Evolutionary conservation across 2,797 vertebrate species (phyloP), one percentile per base, ranked within the genome.

Genomic region (Rhabdophis nuchalis): DNA sequence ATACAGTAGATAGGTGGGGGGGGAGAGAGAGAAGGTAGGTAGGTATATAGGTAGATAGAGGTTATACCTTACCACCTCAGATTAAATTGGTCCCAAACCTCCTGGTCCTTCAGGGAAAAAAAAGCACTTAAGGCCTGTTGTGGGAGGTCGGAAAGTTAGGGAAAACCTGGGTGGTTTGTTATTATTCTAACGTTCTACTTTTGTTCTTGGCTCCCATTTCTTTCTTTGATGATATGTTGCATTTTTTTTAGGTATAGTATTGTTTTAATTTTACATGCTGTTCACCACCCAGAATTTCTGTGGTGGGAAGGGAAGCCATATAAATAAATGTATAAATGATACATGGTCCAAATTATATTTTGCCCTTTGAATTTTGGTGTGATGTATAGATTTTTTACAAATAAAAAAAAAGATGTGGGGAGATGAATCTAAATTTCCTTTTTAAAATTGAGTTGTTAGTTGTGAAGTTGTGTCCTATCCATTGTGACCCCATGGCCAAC

Each of bases 401-500:
- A 72, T 72, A 72, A 72, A 68, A 36, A 77, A 10, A 77, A 72
- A 82, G 20, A 96, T 95, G 87, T 94, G 89, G 94, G 92, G 96
- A 95, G 94, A 94, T 88, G 85, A 94, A 94, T 92, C 91, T 95
- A 92, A 93, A 90, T 36, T 32, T 13, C 18, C 23, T 68, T 68
- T 82, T 85, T 46, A 3, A 46, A 50, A 50, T 50, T 50, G 46
- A 50, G 46, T 50, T 50, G 46, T 50, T 50, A 50, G 46, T 50
- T 50, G 46, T 5, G 7, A 50, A 50, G 46, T 50, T 6, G 7
- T 50, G 46, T 50, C 4, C 4, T 5, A 50, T 6, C 46, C 5
- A 50, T 50, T 6, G 7, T 6, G 46, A 6, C 46, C 46, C 46
- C 46, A 50, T 50, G 46, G 46, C 46, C 46, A 50, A 50, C 46